These are phyloP conservation scores for Sialia sialis DNA, from an alignment of 2,113 vertebrate species.

Conservation along the genomic window DNA sequence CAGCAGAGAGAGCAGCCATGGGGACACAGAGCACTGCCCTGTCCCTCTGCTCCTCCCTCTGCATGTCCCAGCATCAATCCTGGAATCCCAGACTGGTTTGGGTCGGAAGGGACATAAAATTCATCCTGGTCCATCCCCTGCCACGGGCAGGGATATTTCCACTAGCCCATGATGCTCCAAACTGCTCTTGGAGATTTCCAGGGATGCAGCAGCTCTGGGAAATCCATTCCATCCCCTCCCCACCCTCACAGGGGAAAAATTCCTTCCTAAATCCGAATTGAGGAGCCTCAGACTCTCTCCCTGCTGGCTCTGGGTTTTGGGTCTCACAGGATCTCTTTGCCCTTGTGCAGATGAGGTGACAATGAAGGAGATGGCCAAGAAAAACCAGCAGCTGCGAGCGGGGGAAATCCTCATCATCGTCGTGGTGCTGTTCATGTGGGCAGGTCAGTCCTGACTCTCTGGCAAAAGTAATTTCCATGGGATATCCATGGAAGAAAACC, in stretches of 20 bases:
- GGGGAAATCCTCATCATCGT: constrained; percentile 95
- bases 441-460: constrained; percentile 75
- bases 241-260: background rate
- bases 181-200: background rate
- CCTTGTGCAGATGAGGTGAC: constrained; percentile 84
- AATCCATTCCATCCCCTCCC: background rate
- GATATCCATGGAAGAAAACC: background rate
- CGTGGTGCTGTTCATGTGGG: constrained; percentile 97
- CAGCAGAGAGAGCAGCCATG: background rate
- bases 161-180: fast-evolving
- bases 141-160: background rate
- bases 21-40: background rate
- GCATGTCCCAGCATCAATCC: background rate
- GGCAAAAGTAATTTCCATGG: fast-evolving
- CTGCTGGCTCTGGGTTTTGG: background rate
- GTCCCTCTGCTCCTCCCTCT: background rate
- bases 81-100: background rate
- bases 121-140: background rate
- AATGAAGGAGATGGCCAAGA: constrained; percentile 84
- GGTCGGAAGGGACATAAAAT: background rate
- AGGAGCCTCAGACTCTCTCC: background rate
- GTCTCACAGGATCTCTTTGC: background rate
- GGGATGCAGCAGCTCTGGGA: background rate
- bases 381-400: constrained; percentile 84
- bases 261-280: background rate